Conservation (phyloP, 2,888 invertebrate genomes). For the Scaptomyza polygonia region DNA sequence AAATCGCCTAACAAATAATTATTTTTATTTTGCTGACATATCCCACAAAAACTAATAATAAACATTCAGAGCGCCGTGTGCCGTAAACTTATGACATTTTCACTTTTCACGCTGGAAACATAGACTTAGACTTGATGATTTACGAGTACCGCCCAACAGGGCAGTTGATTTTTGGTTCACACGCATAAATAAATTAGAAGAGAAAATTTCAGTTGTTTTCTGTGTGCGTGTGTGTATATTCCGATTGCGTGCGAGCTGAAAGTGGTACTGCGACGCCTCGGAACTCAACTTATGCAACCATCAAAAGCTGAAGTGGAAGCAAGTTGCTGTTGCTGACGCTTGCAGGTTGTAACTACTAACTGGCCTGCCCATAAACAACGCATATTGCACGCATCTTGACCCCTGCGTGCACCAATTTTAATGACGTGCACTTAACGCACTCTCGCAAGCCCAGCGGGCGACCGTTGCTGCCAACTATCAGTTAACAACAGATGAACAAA, state of each 20-base stretch:
- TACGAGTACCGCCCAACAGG: slow-evolving; percentile 44
- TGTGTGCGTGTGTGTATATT: slow-evolving; percentile 8
- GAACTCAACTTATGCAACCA: slow-evolving; percentile 58
- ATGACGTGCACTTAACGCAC: slow-evolving; percentile 22
- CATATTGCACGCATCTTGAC: slow-evolving; percentile 39
- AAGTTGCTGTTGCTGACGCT: not conserved
- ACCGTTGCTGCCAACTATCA: not conserved
- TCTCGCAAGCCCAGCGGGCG: slow-evolving; percentile 5
- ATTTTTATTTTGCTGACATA: slow-evolving; percentile 9
- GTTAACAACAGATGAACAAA: not conserved
- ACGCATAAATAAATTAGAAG: slow-evolving; percentile 68
- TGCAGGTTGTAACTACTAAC: slow-evolving; percentile 26
- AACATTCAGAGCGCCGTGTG: slow-evolving; percentile 4
- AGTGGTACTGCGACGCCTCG: slow-evolving; percentile 18
- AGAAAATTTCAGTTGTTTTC: slow-evolving; percentile 32
- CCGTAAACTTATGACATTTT: slow-evolving; percentile 34
- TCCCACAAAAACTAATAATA: slow-evolving; percentile 5
- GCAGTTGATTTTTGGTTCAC: slow-evolving; percentile 54
- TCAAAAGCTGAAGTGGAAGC: not conserved
- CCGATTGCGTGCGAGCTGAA: slow-evolving; percentile 52
- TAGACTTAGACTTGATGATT: slow-evolving; percentile 43
- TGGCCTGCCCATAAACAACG: slow-evolving; percentile 35
- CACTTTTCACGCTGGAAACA: slow-evolving; percentile 18
- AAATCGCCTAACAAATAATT: slow-evolving; percentile 10
- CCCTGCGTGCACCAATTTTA: slow-evolving; percentile 40